Percentiles rank a stretch among this genome's conserved stretches.
phyloP scores from a whole-genome alignment of 2,113 vertebrate species.

The Sisor rabdophorus region DNA sequence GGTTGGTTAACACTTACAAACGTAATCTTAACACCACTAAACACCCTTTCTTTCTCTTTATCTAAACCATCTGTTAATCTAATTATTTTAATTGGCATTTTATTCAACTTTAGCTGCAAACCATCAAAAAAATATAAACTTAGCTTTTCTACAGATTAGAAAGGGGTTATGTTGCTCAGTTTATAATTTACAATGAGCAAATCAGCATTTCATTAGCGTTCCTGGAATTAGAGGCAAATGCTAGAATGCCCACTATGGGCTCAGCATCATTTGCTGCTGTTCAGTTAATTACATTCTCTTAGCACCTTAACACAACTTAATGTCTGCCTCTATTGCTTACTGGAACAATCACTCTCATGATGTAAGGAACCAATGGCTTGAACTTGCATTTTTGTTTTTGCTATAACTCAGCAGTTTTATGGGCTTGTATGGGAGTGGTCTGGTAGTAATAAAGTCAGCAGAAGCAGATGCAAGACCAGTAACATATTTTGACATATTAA shows the following conservation, averaged over 20 bases:
- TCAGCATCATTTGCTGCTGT: constrained; percentile 50
- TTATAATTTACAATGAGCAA: constrained; percentile 5
- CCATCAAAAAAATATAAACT: too few species aligned
- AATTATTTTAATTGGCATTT: neutral
- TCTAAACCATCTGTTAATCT: neutral
- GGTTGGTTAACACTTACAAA: too few species aligned
- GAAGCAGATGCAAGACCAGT: neutral
- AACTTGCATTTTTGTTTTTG: neutral
- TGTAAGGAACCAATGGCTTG: neutral
- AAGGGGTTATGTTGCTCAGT: neutral
- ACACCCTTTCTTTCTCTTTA: neutral
- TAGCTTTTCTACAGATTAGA: too few species aligned
- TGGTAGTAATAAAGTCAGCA: constrained; percentile 24
- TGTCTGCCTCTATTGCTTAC: constrained; percentile 13
- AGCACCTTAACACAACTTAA: constrained; percentile 40
- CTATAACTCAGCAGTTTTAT: neutral
- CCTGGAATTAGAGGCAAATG: constrained; percentile 34
- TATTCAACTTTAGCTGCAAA: neutral
- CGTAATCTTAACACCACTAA: too few species aligned
- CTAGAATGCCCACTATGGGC: constrained; percentile 45
- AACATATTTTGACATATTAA: neutral
- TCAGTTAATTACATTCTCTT: constrained; percentile 55
- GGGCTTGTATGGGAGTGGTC: constrained; percentile 1
- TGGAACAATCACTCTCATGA: constrained; percentile 5
- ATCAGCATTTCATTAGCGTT: constrained; percentile 50